A percentile compares a stretch with the other conserved stretches of the same genome.
Conservation (phyloP, 2,797 vertebrate genomes). For the Dromococcyx pavoninus region DNA sequence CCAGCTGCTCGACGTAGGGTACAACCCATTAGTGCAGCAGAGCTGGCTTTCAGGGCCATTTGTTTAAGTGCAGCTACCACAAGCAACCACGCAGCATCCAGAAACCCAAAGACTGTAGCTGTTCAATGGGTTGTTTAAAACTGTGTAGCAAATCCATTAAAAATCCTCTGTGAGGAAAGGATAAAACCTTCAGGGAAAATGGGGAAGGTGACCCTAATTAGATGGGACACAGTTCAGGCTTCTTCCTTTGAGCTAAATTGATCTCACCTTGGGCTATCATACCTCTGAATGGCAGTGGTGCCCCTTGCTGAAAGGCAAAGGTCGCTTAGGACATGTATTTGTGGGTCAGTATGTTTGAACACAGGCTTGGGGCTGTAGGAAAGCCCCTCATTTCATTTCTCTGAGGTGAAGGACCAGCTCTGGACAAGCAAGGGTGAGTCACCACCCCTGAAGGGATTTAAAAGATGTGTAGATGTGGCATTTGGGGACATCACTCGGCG, state of each 20-base stretch:
- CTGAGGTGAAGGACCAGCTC: not conserved
- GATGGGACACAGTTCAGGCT: not conserved
- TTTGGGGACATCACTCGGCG: not conserved
- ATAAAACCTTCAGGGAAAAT: not conserved
- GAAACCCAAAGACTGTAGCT: not conserved
- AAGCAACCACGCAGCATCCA: not conserved
- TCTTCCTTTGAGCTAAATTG: not conserved
- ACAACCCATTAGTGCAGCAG: not conserved
- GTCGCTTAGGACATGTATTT: not conserved
- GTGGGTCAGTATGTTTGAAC: not conserved
- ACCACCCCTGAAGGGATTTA: not conserved
- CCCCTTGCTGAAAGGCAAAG: not conserved
- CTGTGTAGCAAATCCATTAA: not conserved
- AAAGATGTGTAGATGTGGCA: rapidly evolving
- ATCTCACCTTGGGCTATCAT: not conserved
- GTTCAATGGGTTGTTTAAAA: not conserved
- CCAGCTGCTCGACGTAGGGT: not conserved
- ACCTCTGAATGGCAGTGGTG: rapidly evolving
- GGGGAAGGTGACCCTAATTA: not conserved
- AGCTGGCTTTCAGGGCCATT: constrained; percentile 25
- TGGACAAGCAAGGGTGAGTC: not conserved
- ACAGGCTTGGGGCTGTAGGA: not conserved
- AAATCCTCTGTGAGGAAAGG: not conserved
- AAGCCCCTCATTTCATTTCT: not conserved
- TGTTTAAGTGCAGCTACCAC: constrained; percentile 37